Base-by-base conservation (phyloP, 2,888 invertebrate species). In the Masnerella sp. region DNA sequence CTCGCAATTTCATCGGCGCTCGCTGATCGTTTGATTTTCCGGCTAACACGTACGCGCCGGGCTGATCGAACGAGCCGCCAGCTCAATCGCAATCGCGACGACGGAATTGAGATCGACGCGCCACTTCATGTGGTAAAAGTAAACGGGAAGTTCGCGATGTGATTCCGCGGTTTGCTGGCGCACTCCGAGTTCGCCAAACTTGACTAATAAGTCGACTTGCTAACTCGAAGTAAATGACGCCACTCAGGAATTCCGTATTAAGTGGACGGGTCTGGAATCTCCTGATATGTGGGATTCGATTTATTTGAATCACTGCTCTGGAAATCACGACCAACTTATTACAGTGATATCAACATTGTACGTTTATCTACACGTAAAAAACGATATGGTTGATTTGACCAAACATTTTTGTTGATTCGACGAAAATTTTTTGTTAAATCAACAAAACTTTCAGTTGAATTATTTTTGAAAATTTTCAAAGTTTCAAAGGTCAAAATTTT, bases 1-100 rank as follows among this genome's bases (percentile, higher is more conserved):
- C 80, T 82, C 81, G 82, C 80, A 82, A 82, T 82, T 81, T 80
- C 79, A 79, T 79, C 78, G 71, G 64, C 8, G 7, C 3, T 9
- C 3, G n/a, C 30, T 34, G 64, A 52, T 42, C 62, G 17, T 54
- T 68, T 64, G 49, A 49, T 67, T 74, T 74, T 71, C 34, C 34
- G 38, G 32, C 22, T 25, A 32, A 32, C 47, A 32, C 11, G 17
- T 32, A 32, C 38, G 42, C 32, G 43, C 18, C 4, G n/a, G 22
- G 22, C n/a, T 22, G 11, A 30, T 12, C 30, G 43, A 43, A 32
- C 18, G 25, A 25, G 2, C 11, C 62, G 25, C n/a, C 7, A 49
- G 62, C 30, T 42, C 71, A 32, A 71, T 76, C 58, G 69, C 52
- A 69, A 72, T 74, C 58, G 67, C 34, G 42, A 67, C 67, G 52